Evolutionary conservation across 2,888 invertebrate species (phyloP).

Genomic region (Pristionchus maxplancki): DNA sequence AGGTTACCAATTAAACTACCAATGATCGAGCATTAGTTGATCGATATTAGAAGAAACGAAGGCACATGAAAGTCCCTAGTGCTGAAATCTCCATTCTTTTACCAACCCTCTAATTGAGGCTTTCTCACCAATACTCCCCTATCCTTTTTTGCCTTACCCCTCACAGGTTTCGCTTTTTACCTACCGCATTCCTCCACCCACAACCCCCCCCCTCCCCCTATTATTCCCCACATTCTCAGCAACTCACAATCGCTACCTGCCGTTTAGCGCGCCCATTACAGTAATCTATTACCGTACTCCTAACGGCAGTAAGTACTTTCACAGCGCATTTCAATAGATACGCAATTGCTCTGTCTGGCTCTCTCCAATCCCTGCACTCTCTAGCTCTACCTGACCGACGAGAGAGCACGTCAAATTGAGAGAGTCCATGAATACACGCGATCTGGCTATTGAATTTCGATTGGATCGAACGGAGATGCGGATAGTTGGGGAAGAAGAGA

Average conservation of each 20-base stretch:
- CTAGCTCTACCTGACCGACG: not conserved
- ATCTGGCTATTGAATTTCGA: conserved; percentile 24
- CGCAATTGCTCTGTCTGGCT: not conserved
- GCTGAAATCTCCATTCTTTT: too few species aligned
- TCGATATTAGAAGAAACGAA: not conserved
- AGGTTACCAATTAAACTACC: not conserved
- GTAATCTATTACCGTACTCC: not conserved
- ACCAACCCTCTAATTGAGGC: too few species aligned
- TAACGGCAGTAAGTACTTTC: not conserved
- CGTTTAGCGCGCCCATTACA: not conserved
- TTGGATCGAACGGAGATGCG: not conserved
- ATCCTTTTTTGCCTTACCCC: too few species aligned
- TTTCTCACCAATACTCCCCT: too few species aligned
- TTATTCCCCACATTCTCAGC: not conserved
- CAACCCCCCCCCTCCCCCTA: not conserved
- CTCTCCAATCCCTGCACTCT: not conserved
- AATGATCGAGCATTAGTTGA: not conserved
- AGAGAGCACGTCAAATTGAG: not conserved
- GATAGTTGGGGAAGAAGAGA: not conserved
- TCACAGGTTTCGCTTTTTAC: not conserved
- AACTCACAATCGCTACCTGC: not conserved
- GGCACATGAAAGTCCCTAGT: too few species aligned
- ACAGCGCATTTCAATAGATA: not conserved
- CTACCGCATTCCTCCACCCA: not conserved
- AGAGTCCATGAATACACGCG: conserved; percentile 24